Evolutionary conservation across 2,888 invertebrate genomes (phyloP).

Genomic region (Polyploca ridens): DNA sequence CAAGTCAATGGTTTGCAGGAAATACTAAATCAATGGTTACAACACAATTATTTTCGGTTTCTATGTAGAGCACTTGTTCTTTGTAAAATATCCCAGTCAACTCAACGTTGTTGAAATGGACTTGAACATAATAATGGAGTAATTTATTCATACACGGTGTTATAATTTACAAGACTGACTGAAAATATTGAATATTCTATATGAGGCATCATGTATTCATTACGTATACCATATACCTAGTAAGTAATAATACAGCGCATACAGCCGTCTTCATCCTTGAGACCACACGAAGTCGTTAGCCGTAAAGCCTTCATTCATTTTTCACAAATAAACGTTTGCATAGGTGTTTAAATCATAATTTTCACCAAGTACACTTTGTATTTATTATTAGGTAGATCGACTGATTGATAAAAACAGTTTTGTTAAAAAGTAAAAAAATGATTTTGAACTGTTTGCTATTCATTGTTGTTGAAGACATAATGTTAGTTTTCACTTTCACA

Average conservation of each 20-base stretch:
- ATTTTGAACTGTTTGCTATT: no score
- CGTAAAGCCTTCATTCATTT: conserved; percentile 42
- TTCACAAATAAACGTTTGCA: conserved; percentile 48
- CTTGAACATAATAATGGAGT: neutral
- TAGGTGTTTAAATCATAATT: conserved; percentile 45
- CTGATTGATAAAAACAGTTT: conserved; percentile 6
- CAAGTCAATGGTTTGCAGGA: conserved; percentile 14
- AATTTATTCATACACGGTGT: no score
- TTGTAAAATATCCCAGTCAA: neutral
- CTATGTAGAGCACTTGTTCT: neutral
- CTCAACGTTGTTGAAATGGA: neutral
- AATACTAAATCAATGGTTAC: conserved; percentile 11
- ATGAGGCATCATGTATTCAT: conserved; percentile 33
- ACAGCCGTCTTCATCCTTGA: conserved; percentile 45
- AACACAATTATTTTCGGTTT: conserved; percentile 5
- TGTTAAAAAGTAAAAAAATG: neutral
- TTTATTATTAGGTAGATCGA: conserved; percentile 33
- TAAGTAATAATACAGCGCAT: conserved; percentile 32
- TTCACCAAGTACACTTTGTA: conserved; percentile 37
- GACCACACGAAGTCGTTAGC: conserved; percentile 42
- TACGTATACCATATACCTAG: conserved; percentile 21
- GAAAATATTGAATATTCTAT: conserved; percentile 29
- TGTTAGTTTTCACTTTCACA: conserved; percentile 5
- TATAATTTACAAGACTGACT: neutral
- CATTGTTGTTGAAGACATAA: neutral